Base-by-base conservation (phyloP, 2,888 invertebrate species). In the Apamea sordens region DNA sequence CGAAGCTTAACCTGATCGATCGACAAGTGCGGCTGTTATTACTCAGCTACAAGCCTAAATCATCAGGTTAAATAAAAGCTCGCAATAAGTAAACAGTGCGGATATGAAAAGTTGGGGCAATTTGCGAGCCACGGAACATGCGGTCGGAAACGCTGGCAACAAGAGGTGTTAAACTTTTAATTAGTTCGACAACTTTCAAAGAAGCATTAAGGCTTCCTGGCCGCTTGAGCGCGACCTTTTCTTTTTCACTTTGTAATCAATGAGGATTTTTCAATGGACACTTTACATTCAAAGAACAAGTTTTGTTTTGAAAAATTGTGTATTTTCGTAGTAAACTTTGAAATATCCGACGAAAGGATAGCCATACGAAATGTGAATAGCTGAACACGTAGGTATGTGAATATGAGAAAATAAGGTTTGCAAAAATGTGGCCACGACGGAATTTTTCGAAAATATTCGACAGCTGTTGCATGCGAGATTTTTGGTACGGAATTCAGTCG, bases 121-220 rank as follows among this genome's bases (percentile, higher is more conserved):
- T 94, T 94, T 93, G 91, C 89, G 89, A 90, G 88, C 90, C 86
- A 76, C 85, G 85, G 92, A 91, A 91, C 91, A 92, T 89, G 92
- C 87, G 83, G 89, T 92, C 90, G 89, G 90, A 90, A 91, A 89
- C 91, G 91, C 85, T 91, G 86, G 91, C 92, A 93, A 93, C 94
- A 93, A 94, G 93, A 95, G 94, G 94, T 95, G 95, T 92, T 94
- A 93, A 95, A 96, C 94, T 96, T 96, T 95, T 95, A 95, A 96
- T 96, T 96, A 95, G 94, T 96, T 95, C 89, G 85, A 88, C 88
- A 94, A 95, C 93, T 95, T 92, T 90, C 91, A 91, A 94, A 94
- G 93, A 94, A 93, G 92, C 93, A 92, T 94, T 95, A 95, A 91
- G 92, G 93, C 86, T 94, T 93, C 92, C 92, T 90, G 89, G 85